A percentile compares a stretch with the other conserved stretches of the same genome.
Evolutionary conservation across 2,113 vertebrate genomes (phyloP).

Genomic region (Phrynosoma platyrhinos): DNA sequence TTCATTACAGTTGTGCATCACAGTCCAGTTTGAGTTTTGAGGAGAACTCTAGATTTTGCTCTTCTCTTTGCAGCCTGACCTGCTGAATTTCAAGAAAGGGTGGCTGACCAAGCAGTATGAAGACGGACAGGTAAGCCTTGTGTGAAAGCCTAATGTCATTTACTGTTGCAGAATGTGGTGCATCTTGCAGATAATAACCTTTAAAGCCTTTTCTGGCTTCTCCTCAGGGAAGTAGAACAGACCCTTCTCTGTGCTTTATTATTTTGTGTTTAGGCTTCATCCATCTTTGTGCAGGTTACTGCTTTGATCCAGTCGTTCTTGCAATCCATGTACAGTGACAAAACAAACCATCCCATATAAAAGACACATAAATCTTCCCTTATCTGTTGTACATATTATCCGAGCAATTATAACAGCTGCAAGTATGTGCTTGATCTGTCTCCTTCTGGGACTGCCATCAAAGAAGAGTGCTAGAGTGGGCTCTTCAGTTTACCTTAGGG

Average conservation of each 20-base stretch:
- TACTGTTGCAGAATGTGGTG: accelerated
- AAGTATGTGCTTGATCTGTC: neutral
- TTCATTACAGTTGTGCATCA: neutral
- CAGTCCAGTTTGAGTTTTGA: neutral
- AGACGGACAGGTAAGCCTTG: constrained; percentile 88
- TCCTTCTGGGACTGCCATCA: neutral
- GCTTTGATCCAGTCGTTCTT: neutral
- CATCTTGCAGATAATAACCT: neutral
- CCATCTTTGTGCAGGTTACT: no score
- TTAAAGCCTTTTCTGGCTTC: accelerated
- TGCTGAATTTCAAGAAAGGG: constrained; percentile 99
- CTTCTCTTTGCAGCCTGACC: constrained; percentile 85
- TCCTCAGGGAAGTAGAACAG: neutral
- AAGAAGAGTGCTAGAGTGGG: neutral
- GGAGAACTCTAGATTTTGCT: neutral
- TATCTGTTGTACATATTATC: no score
- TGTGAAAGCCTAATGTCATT: accelerated
- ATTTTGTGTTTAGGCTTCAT: neutral
- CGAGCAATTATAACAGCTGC: neutral
- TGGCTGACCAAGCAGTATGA: constrained; percentile 98
- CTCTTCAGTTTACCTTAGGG: neutral
- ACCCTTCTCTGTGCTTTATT: no score
- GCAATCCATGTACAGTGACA: no score
- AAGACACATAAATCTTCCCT: no score
- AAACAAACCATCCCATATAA: neutral